Base-by-base conservation (phyloP, 1,140 invertebrate species). In the Psilanteris sp. region DNA sequence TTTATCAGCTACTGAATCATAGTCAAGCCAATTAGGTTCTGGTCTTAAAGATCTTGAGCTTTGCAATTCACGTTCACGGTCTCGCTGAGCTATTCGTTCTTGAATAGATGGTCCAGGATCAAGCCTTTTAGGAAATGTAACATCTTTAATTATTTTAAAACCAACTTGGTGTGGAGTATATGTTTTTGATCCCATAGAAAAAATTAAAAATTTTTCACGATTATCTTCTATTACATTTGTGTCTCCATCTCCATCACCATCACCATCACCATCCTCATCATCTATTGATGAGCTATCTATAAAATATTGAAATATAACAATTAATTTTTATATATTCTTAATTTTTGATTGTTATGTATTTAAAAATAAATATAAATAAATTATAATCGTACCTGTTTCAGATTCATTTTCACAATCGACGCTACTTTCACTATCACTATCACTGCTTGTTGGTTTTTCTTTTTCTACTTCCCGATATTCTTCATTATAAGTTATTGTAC, bases 131-230 rank as follows among this genome's bases (percentile, higher is more conserved):
- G 93, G 93, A 80, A 95, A 95, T 34, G 90, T 90, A 3, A 94
- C 90, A 27, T 92, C 90, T 71, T 92, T 91, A 37, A 97, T 94
- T 78, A 92, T 89, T 83, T 96, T 96, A 64, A 97, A 94, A 20
- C 93, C 94, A 68, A 97, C 94, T 89, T 96, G 94, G 90, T 97
- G 95, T 0, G 95, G 95, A 1, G 94, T 95, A 77, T 94, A 96
- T 0, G 95, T 96, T 85, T 94, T 92, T 5, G 93, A 93, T 0
- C 95, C 95, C 39, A 93, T 95, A 4, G 95, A 96, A 83, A 96
- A 97, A 68, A 97, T 96, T 8, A 97, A 89, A 83, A 93, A 94
- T 82, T 95, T 96, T 62, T 94, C 93, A 6, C 89, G 87, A 48
- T 89, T 84, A 67, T 90, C 89, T n/a, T 85, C 81, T 34, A 88